These are phyloP conservation scores for Bathynomus jamesi DNA, from an alignment of 1,140 invertebrate genomes.

Conservation along the genomic window DNA sequence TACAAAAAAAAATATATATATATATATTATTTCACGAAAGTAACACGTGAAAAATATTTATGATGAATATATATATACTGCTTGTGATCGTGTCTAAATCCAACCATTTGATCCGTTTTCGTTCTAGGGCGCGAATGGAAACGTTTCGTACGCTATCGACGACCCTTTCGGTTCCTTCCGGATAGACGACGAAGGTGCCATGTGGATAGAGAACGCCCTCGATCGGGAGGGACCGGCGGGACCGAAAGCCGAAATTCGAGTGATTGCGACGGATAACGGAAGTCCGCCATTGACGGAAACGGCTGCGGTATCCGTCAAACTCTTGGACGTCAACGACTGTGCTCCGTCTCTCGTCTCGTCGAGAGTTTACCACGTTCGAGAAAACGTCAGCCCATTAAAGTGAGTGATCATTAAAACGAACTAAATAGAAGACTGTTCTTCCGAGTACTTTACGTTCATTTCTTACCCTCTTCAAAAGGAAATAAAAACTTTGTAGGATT, in stretches of 20 bases:
- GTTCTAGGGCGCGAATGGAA: neutral
- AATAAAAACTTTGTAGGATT: no score
- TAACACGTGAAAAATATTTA: no score
- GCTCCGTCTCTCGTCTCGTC: neutral
- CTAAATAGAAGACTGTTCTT: no score
- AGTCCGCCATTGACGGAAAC: neutral
- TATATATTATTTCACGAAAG: no score
- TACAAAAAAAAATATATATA: no score
- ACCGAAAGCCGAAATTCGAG: neutral
- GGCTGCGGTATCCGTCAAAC: neutral
- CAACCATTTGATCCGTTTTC: no score
- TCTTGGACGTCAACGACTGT: neutral
- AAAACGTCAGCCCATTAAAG: no score
- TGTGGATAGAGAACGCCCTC: neutral
- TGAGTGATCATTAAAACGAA: no score
- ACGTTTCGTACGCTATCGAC: neutral
- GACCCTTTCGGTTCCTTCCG: neutral
- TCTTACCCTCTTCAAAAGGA: no score
- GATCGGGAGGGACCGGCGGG: neutral
- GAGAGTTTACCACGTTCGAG: neutral
- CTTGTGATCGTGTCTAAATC: no score
- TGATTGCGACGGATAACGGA: neutral
- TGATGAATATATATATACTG: no score
- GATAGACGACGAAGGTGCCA: neutral
- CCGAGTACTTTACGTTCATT: no score